Percentiles rank a stretch among this genome's conserved stretches.
These are phyloP conservation scores for Anas bernieri DNA, from an alignment of 2,797 vertebrate species.

Conservation along the genomic window DNA sequence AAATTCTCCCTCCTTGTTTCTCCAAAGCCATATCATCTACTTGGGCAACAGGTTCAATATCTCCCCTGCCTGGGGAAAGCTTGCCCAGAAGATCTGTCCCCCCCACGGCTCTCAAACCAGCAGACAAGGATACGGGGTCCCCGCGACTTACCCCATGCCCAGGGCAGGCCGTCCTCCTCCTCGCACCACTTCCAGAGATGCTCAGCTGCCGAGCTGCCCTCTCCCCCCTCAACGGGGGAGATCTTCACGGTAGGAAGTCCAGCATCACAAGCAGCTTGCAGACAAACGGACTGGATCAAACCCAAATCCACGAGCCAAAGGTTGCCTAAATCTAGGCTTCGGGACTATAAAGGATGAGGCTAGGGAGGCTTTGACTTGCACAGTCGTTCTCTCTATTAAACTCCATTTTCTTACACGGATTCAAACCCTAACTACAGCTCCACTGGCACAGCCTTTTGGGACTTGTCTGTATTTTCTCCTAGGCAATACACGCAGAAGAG, in stretches of 20 bases:
- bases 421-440: constrained; percentile 13
- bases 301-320: constrained; percentile 54
- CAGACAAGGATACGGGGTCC: constrained; percentile 13
- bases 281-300: neutral
- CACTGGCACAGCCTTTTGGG: constrained; percentile 28
- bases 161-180: neutral
- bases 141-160: neutral
- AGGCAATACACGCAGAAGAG: constrained; percentile 47
- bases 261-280: neutral
- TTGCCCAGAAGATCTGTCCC: neutral
- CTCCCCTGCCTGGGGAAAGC: neutral
- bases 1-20: constrained; percentile 11
- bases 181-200: neutral
- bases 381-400: constrained; percentile 24
- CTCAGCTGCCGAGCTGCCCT: neutral
- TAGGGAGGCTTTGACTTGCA: constrained; percentile 32
- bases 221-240: neutral
- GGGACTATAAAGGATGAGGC: constrained; percentile 29
- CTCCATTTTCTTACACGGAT: neutral
- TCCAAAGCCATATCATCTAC: neutral
- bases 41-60: neutral
- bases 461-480: constrained; percentile 48
- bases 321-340: constrained; percentile 30
- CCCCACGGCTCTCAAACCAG: constrained; percentile 35
- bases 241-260: neutral